Percentiles rank a stretch among this genome's conserved stretches.
These are phyloP conservation scores for Drosophila stalkeri DNA, from an alignment of 2,888 invertebrate genomes.

Conservation along the genomic window DNA sequence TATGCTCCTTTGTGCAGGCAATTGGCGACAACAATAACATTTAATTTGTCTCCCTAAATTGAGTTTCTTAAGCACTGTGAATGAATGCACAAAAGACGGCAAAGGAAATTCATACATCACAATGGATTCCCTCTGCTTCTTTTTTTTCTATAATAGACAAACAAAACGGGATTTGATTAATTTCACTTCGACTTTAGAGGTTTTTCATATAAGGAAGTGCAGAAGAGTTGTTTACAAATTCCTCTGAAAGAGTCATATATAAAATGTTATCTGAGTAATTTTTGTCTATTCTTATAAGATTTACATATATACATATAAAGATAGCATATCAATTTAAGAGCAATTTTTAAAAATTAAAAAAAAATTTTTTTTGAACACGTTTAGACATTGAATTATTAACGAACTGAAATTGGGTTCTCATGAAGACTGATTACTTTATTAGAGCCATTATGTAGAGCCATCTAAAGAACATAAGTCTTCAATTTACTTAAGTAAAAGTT, in stretches of 20 bases:
- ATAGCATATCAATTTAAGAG: neutral
- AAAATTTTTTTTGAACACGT: neutral
- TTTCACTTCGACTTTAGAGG: constrained; percentile 34
- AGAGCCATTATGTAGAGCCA: neutral
- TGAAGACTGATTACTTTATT: neutral
- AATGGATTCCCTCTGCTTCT: constrained; percentile 55
- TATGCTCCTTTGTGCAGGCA: constrained; percentile 42
- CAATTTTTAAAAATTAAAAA: neutral
- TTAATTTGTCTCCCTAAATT: constrained; percentile 58
- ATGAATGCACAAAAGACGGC: constrained; percentile 60
- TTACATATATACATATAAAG: neutral
- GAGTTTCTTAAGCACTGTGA: constrained; percentile 37
- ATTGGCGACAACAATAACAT: constrained; percentile 65
- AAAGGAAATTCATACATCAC: constrained; percentile 44
- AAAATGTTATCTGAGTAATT: neutral
- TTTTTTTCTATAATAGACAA: constrained; percentile 38
- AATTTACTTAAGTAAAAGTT: neutral
- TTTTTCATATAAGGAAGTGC: neutral
- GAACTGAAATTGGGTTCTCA: neutral
- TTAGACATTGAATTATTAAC: neutral
- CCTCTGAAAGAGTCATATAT: no score
- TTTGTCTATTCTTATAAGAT: neutral
- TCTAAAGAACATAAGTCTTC: neutral
- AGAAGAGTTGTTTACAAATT: constrained; percentile 53
- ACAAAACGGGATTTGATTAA: constrained; percentile 61